Percentiles rank a stretch among this genome's conserved stretches.
Evolutionary conservation across 2,113 vertebrate genomes (phyloP).

Genomic region (Centropristis striata): DNA sequence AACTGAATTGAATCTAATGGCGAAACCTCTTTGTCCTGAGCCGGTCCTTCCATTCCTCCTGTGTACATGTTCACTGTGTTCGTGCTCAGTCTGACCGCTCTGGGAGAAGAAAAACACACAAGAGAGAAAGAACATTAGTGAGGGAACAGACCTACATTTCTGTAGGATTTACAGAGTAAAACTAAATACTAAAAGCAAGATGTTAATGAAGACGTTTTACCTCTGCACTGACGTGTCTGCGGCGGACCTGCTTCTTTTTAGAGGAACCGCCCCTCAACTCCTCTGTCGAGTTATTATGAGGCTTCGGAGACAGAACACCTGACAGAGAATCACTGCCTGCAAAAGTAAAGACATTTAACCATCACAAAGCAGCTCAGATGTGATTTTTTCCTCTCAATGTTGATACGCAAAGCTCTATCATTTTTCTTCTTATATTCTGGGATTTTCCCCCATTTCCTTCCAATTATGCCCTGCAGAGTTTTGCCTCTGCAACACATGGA

Average conservation of each 20-base stretch:
- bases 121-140: background rate
- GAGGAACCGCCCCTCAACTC: constrained; percentile 83
- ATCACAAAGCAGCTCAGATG: background rate
- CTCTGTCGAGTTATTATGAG: constrained; percentile 83
- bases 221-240: constrained; percentile 87
- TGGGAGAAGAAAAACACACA: constrained; percentile 19
- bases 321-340: constrained; percentile 70
- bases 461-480: too few species aligned
- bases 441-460: background rate
- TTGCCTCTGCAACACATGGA: background rate
- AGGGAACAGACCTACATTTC: background rate
- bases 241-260: constrained; percentile 56
- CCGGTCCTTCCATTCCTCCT: constrained; percentile 53
- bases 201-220: too few species aligned
- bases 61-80: constrained; percentile 48
- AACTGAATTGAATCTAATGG: background rate
- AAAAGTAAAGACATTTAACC: background rate
- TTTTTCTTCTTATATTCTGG: background rate
- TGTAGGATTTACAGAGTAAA: background rate
- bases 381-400: background rate
- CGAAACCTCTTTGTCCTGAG: constrained; percentile 66
- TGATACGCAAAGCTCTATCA: too few species aligned
- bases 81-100: constrained; percentile 69
- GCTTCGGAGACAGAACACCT: constrained; percentile 55
- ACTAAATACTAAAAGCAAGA: background rate